A percentile compares a stretch with the other conserved stretches of the same genome.
These are phyloP conservation scores for Hydrozoanthus tunicans DNA, from an alignment of 64 coral and sea anemone genomes.

Conservation along the genomic window DNA sequence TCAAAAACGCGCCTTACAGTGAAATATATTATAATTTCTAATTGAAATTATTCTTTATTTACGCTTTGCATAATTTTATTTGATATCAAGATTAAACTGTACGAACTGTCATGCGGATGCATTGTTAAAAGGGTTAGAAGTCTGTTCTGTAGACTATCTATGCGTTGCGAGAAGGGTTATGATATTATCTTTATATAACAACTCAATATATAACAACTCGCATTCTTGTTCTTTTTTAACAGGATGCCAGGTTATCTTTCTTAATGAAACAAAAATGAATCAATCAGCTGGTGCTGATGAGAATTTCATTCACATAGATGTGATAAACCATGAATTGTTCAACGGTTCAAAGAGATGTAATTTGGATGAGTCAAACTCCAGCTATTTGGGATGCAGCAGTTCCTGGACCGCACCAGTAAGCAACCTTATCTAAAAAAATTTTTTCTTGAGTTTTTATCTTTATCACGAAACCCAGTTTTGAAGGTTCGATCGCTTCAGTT, in stretches of 20 bases:
- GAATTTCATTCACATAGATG: too few relatives aligned
- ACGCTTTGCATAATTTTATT: too few relatives aligned
- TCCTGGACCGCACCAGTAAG: background rate
- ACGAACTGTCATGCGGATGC: too few relatives aligned
- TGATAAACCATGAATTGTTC: background rate
- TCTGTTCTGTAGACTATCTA: too few relatives aligned
- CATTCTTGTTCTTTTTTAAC: background rate
- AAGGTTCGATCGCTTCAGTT: background rate
- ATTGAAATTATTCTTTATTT: background rate
- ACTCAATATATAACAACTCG: background rate
- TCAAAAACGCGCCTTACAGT: background rate
- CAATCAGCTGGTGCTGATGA: background rate
- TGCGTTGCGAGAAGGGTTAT: too few relatives aligned
- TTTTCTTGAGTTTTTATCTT: background rate
- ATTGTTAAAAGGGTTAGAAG: too few relatives aligned
- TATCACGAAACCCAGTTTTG: background rate
- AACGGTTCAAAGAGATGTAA: background rate
- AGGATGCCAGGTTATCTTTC: slow-evolving; percentile 5
- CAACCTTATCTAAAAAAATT: background rate
- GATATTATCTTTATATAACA: background rate
- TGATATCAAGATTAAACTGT: too few relatives aligned
- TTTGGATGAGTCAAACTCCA: background rate
- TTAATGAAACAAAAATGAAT: slow-evolving; percentile 10
- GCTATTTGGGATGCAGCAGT: background rate
- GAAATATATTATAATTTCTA: background rate